Base-by-base conservation (phyloP, 2,797 vertebrate species). In the Taeniopygia guttata region DNA sequence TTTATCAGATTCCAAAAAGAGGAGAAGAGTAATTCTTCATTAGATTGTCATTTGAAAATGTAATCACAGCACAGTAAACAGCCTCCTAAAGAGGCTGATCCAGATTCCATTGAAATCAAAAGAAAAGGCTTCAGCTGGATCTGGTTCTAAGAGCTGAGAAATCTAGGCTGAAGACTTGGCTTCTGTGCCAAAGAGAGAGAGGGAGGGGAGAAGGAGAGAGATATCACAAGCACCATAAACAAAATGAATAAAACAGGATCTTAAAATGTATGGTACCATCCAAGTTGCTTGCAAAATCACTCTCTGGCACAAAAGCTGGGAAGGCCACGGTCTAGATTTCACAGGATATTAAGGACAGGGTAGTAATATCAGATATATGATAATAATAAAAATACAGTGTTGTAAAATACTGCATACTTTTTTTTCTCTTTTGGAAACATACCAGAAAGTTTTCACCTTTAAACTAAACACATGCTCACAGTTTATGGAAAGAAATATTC, bases 281-380 rank as follows among this genome's bases (percentile, higher is more conserved):
- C 94, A 97, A 93, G 87, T 81, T 56, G 52, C 91, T 93, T 96
- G 89, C 91, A 96, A 94, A 95, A 89, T 95, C 91, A 69, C 82
- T 93, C 62, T 64, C 43, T 96, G 94, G 94, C 92, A 94, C 66
- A 84, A 52, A 90, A 90, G 26, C 48, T 78, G 63, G 89, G 92
- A 96, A 94, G 91, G 84, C 94, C 89, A 30, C 6, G 9, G 84
- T 94, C 93, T 93, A 69, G 87, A 91, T 97, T 96, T 96, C 95
- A 95, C 94, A 96, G 94, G 94, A 96, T 97, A 97, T 97, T 97
- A 95, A 95, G 96, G 87, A 94, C 87, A 95, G 87, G 45, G 76
- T 94, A 92, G 63, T 93, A 96, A 95, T 95, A 92, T 85, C 94
- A 96, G 76, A 90, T 94, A 79, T 84, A 82, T 80, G 92, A 96